Conservation (phyloP, 2,888 invertebrate species). For the Eumacrocentrus americanus region DNA sequence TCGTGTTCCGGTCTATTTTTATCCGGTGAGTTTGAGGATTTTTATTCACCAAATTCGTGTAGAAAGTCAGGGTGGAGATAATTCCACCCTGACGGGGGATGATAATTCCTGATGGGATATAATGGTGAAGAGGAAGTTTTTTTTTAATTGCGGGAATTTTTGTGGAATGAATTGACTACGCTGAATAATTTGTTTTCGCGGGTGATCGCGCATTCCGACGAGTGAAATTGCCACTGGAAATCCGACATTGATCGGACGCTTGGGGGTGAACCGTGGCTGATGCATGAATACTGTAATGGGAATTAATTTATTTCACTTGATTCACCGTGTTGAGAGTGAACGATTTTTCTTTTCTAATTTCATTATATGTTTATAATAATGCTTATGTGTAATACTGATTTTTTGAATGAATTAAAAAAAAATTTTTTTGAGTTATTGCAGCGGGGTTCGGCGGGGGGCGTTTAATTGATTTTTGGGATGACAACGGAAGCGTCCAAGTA, state of each 20-base stretch:
- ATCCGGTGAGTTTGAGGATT: conserved; percentile 4
- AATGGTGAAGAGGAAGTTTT: too few relatives aligned
- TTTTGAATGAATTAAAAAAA: background rate
- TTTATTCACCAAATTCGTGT: too few relatives aligned
- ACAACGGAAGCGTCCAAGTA: background rate
- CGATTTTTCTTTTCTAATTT: background rate
- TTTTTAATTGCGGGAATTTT: background rate
- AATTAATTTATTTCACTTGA: background rate
- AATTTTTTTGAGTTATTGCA: background rate
- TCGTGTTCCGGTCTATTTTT: conserved; percentile 19
- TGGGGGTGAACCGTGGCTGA: too few relatives aligned
- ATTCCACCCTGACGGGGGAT: too few relatives aligned
- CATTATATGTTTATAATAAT: too few relatives aligned
- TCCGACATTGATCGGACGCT: conserved; percentile 42
- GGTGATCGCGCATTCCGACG: conserved; percentile 27
- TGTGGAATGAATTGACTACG: background rate
- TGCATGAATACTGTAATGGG: too few relatives aligned
- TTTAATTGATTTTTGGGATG: too few relatives aligned
- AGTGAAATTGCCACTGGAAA: conserved; percentile 37
- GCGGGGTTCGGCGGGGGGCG: too few relatives aligned
- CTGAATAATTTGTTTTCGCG: conserved; percentile 21
- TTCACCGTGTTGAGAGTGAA: too few relatives aligned
- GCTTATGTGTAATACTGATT: background rate
- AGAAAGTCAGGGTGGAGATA: too few relatives aligned
- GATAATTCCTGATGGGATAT: too few relatives aligned